Evolutionary conservation across 2,888 invertebrate genomes (phyloP), one percentile per base, ranked within the genome.

Genomic region (Anthophora plumipes): DNA sequence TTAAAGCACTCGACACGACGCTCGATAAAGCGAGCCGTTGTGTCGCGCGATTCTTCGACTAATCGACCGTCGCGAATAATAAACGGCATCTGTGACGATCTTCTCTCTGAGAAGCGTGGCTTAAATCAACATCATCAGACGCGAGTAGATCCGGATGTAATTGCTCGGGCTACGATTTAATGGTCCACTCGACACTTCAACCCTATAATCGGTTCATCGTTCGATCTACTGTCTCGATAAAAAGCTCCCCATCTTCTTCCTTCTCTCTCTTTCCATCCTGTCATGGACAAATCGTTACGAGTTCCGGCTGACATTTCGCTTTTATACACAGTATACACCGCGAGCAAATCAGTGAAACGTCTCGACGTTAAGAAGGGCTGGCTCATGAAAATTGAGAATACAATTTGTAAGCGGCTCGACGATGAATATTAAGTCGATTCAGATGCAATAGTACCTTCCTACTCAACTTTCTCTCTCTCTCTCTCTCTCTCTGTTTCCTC

Each of bases 41-140:
- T 60, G 61, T 63, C 79, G 63, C 59, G 67, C 22, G 17, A 46
- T 67, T 52, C 67, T 43, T 60, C 66, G 69, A 59, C 55, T 64
- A 55, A 73, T 75, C 69, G 81, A 76, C 72, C 48, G 54, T 68
- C 37, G 61, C 69, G 82, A 74, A 82, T 79, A 82, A 83, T 74
- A 79, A 84, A 83, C 77, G 64, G 63, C 63, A 67, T 66, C 77
- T 72, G 63, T 46, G 61, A 82, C 72, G 63, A 64, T 63, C 69
- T 57, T 63, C 69, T 52, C 67, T 41, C 50, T 54, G 60, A 59
- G 46, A n/a, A 60, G 64, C 61, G 54, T 39, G 82, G 52, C 77
- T 84, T 77, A 57, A 85, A 76, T 87, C 84, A 87, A 87, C 87
- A 87, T 85, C 85, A 84, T 87, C 83, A 73, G 64, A 72, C 76